Base-by-base conservation (phyloP, 2,888 invertebrate species). In the Chymomyza fuscimana region DNA sequence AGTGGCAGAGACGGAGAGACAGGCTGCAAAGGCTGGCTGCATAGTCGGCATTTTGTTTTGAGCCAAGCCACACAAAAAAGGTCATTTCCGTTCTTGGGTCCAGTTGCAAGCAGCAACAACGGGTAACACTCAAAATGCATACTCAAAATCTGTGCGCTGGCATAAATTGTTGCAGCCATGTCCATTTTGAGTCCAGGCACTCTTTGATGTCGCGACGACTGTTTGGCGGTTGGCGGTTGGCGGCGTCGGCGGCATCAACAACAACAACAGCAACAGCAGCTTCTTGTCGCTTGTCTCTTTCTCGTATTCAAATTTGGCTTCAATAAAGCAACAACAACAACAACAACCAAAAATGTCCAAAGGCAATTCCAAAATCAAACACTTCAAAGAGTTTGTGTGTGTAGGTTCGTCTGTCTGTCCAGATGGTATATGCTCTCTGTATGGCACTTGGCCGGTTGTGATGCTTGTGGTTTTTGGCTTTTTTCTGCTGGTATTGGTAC, bases 261-360 rank as follows among this genome's bases (percentile, higher is more conserved):
- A 5, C 52, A 5, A 19, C 52, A 32, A 32, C 32, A 51, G 10
- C 63, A 25, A 15, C 65, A n/a, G 22, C 58, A 70, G 74, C 80
- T 76, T 74, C 79, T 64, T 65, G 80, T 76, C 76, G 78, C 83
- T 76, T 81, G 83, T 52, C 52, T 12, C 54, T 19, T n/a, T 86
- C 83, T 83, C 74, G 85, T 87, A 86, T 86, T 86, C 86, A 86
- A 87, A 86, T 87, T 86, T 86, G 87, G 87, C 85, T 86, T 86
- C 85, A 85, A 86, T 85, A 85, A 85, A 86, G 76, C 83, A 84
- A 83, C 83, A 62, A 58, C 32, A 69, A 69, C 74, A 76, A 65
- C 76, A 74, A 68, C 76, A 75, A 67, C 76, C 70, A 10, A 19
- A 72, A 72, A 70, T 73, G 46, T 25, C 56, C 65, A 65, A 62